These are phyloP conservation scores for Athripsodes cinereus DNA, from an alignment of 2,888 invertebrate genomes.

Conservation along the genomic window DNA sequence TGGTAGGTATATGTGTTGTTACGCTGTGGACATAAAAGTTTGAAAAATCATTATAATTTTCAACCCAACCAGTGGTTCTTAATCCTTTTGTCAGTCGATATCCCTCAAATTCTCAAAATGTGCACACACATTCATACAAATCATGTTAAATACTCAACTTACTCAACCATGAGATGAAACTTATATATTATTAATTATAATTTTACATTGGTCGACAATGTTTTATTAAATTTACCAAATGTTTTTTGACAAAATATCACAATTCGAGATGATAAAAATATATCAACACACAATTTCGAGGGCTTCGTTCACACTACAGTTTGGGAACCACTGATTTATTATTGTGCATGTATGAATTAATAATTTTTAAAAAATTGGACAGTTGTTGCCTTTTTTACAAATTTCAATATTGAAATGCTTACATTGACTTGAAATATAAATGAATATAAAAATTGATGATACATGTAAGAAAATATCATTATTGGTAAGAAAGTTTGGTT, in stretches of 20 bases:
- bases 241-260: background rate
- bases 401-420: too few species aligned
- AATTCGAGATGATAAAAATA: background rate
- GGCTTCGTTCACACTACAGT: background rate
- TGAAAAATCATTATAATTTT: too few species aligned
- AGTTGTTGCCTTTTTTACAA: too few species aligned
- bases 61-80: background rate
- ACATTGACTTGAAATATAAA: too few species aligned
- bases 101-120: background rate
- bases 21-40: too few species aligned
- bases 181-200: background rate
- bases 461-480: too few species aligned
- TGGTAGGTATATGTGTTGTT: too few species aligned
- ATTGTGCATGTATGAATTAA: too few species aligned
- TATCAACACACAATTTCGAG: background rate
- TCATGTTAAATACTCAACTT: background rate
- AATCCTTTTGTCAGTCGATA: background rate
- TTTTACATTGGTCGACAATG: background rate
- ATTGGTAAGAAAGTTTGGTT: too few species aligned
- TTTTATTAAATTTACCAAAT: background rate
- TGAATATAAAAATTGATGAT: too few species aligned
- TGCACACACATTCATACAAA: background rate
- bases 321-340: background rate
- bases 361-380: too few species aligned
- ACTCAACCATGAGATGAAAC: background rate